Percentiles rank a stretch among this genome's conserved stretches.
phyloP scores from a whole-genome alignment of 2,888 invertebrate species.

The Labia minor region DNA sequence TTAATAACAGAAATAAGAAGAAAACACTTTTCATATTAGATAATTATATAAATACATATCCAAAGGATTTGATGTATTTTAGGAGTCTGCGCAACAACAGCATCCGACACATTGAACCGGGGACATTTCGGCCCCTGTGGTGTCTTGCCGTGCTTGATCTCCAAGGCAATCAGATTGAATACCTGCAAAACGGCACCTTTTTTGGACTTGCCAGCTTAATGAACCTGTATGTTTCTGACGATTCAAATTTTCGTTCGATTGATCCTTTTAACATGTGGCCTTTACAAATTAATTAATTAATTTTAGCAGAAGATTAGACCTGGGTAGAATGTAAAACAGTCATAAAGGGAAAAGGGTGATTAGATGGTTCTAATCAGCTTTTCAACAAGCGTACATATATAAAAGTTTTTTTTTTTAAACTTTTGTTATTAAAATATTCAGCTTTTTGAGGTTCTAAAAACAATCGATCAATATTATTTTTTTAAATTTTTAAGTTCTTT shows the following conservation, averaged over 20 bases:
- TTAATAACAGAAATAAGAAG: too few species aligned
- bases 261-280: neutral
- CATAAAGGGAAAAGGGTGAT: too few species aligned
- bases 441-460: too few species aligned
- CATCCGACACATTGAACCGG: slow-evolving; percentile 32
- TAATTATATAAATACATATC: too few species aligned
- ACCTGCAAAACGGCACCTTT: slow-evolving; percentile 31
- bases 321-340: too few species aligned
- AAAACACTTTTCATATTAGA: too few species aligned
- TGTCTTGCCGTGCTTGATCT: slow-evolving; percentile 32
- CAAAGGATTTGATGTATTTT: slow-evolving; percentile 24
- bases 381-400: too few species aligned
- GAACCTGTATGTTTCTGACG: slow-evolving; percentile 38
- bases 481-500: too few species aligned
- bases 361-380: too few species aligned
- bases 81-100: slow-evolving; percentile 38
- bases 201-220: slow-evolving; percentile 31
- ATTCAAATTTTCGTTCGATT: slow-evolving; percentile 20
- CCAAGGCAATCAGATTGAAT: slow-evolving; percentile 33
- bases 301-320: neutral
- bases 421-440: too few species aligned
- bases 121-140: slow-evolving; percentile 34
- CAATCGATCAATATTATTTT: too few species aligned
- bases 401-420: too few species aligned
- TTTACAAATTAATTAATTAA: neutral